Base-by-base conservation (phyloP, 2,113 vertebrate genomes). In the Rhinolophus sinicus region DNA sequence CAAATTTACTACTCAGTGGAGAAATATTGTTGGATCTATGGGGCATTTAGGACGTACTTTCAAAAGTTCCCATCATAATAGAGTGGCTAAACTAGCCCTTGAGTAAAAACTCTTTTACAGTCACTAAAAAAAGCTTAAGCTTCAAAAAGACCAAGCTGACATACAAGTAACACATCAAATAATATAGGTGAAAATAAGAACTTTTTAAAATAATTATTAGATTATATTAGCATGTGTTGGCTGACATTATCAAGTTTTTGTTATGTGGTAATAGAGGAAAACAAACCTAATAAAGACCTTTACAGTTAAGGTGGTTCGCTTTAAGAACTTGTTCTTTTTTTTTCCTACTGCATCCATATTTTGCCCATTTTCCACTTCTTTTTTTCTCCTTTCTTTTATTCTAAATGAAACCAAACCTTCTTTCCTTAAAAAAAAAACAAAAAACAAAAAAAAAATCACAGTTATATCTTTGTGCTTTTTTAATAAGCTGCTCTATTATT, bases 401-500 rank as follows among this genome's bases (percentile, higher is more conserved):
- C 33, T 64, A 86, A 95, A 33, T 16, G 67, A 93, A 38, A 28
- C 6, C 9, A 44, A 77, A 92, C 62, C 50, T 50, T 0, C 1
- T 40, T 72, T 58, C 9, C 2, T 28, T 90, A 0, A 24, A 54
- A 44, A 88, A 72, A 67, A 67, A 67, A 18, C 1, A 67, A 67
- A 30, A 88, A 33, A 16, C 6, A 52, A 54, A 54, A 15, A 54
- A 54, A 54, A 54, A 2, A 47, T 0, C 19, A 33, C 13, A 62
- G 4, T 28, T 83, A 38, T 12, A 72, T 73, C 7, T 47, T 40
- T 82, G 24, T 21, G 26, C 7, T 85, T 44, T 81, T 83, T 64
- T 77, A 40, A 82, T 88, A 87, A 94, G 35, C 21, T 77, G 30
- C 28, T 81, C 30, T 97, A 14, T 86, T 90, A 82, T 86, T 95